Percentiles rank a stretch among this genome's conserved stretches.
These are phyloP conservation scores for Procambarus clarkii DNA, from an alignment of 1,140 invertebrate species.

Conservation along the genomic window DNA sequence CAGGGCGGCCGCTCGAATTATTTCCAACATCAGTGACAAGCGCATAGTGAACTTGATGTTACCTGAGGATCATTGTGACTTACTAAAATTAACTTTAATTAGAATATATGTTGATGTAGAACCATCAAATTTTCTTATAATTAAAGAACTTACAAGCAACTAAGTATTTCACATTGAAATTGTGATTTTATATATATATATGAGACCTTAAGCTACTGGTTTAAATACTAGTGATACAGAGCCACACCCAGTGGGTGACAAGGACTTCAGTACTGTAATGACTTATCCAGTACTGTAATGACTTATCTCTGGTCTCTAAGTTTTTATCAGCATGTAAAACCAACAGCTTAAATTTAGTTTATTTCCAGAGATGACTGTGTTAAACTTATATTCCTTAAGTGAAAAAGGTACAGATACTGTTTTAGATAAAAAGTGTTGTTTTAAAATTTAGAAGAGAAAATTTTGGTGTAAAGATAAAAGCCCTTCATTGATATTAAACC, in stretches of 20 bases:
- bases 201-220: conserved; percentile 4
- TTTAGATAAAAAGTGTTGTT: not conserved
- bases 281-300: not conserved
- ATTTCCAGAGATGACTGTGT: not conserved
- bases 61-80: conserved; percentile 68
- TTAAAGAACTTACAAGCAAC: not conserved
- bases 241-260: not conserved
- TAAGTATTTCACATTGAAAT: conserved; percentile 21
- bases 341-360: not conserved
- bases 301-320: not conserved
- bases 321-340: not conserved
- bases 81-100: conserved; percentile 13
- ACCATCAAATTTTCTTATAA: not conserved
- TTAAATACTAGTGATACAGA: conserved; percentile 4
- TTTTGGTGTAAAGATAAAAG: not conserved
- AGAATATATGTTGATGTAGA: not conserved
- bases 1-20: conserved; percentile 69
- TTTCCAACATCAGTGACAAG: conserved; percentile 60
- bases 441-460: not conserved
- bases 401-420: not conserved
- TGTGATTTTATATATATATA: conserved; percentile 16
- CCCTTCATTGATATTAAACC: not conserved
- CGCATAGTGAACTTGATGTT: conserved; percentile 65
- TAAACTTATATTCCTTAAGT: not conserved
- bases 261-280: not conserved